Percentiles rank a stretch among this genome's conserved stretches.
These are phyloP conservation scores for Neodiprion pinetum DNA, from an alignment of 1,140 invertebrate species.

Conservation along the genomic window DNA sequence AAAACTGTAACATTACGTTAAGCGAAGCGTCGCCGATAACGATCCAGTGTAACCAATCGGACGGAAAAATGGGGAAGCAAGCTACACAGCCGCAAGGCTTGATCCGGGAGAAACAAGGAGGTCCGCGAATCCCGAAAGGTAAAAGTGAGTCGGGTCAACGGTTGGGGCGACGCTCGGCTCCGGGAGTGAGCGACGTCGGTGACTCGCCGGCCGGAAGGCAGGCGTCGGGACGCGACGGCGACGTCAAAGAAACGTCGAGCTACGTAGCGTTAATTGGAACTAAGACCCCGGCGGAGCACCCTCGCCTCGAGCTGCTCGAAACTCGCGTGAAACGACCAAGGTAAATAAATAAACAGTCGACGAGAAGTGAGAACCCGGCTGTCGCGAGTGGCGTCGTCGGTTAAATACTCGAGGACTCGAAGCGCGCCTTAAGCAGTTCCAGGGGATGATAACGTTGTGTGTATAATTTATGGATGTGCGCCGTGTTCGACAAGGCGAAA, in stretches of 20 bases:
- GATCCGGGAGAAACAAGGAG: no score
- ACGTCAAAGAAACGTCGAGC: constrained; percentile 4
- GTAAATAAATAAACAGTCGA: constrained; percentile 7
- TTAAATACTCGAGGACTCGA: background rate
- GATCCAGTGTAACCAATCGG: no score
- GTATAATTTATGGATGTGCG: no score
- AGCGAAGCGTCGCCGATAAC: no score
- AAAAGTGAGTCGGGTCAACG: background rate
- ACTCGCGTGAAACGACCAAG: background rate
- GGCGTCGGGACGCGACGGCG: background rate
- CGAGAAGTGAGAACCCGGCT: background rate
- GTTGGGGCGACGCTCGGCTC: background rate
- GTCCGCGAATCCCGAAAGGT: no score
- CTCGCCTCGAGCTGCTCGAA: background rate
- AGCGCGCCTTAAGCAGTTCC: no score
- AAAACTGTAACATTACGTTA: no score
- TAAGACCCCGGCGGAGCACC: background rate
- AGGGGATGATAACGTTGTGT: no score
- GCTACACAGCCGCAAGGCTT: no score
- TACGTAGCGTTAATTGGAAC: background rate
- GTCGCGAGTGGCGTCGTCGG: background rate
- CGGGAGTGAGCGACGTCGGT: no score
- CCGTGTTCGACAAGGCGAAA: no score
- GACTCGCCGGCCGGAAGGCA: background rate
- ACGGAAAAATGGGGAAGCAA: no score